Conservation (phyloP, 2,888 invertebrate genomes). For the Carcina quercana region DNA sequence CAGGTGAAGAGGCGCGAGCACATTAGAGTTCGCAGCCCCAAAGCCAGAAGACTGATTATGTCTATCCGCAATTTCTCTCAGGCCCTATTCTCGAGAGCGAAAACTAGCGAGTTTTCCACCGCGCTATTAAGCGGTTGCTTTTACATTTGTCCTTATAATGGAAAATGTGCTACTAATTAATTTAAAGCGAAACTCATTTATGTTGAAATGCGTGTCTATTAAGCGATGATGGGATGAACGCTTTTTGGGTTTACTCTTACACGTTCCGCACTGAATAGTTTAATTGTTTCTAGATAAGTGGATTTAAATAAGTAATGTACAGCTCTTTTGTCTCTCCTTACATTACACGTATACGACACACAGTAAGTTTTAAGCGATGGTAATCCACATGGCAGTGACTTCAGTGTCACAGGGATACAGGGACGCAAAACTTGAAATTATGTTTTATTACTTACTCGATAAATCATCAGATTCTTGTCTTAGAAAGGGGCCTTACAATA, state of each 20-base stretch:
- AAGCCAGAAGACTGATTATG: constrained; percentile 75
- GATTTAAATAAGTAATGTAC: constrained; percentile 33
- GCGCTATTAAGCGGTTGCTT: constrained; percentile 73
- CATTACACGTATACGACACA: too few species aligned
- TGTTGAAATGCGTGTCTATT: constrained; percentile 72
- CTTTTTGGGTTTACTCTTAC: constrained; percentile 49
- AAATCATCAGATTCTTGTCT: too few species aligned
- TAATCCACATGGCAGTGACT: not conserved
- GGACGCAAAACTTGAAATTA: not conserved
- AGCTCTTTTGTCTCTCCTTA: constrained; percentile 27
- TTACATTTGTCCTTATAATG: constrained; percentile 75
- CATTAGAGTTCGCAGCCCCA: constrained; percentile 68
- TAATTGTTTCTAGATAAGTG: constrained; percentile 51
- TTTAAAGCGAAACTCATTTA: constrained; percentile 73
- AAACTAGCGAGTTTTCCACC: constrained; percentile 75
- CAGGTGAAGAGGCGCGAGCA: constrained; percentile 62
- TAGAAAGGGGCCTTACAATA: too few species aligned
- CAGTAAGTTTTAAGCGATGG: constrained; percentile 25
- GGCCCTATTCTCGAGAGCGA: constrained; percentile 71
- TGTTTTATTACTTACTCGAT: too few species aligned
- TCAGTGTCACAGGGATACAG: constrained; percentile 11
- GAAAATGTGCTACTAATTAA: constrained; percentile 75
- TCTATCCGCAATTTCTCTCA: constrained; percentile 74
- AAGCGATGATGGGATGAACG: constrained; percentile 64
- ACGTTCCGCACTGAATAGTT: constrained; percentile 38